Conservation (phyloP, 2,797 vertebrate genomes). For the Acanthurus tractus region DNA sequence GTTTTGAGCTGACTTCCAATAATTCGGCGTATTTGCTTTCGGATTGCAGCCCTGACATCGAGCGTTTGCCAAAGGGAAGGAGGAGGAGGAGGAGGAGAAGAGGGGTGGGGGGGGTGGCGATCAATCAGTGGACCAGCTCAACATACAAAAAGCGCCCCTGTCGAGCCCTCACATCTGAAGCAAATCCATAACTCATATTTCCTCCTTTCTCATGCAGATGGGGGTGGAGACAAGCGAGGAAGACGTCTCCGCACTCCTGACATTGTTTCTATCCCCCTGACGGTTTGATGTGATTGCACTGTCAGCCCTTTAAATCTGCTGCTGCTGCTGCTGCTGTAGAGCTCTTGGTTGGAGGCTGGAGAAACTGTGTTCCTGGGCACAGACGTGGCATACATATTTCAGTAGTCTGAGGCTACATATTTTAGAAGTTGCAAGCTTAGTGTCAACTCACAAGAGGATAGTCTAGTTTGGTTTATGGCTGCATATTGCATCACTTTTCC, state of each 20-base stretch:
- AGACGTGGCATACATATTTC: constrained; percentile 72
- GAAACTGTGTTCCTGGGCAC: constrained; percentile 47
- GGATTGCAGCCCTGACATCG: constrained; percentile 46
- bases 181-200: constrained; percentile 74
- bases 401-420: constrained; percentile 66
- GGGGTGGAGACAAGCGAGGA: constrained; percentile 14
- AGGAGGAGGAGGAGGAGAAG: too few species aligned
- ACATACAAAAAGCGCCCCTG: constrained; percentile 64
- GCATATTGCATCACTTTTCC: constrained; percentile 32
- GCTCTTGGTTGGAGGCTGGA: constrained; percentile 43
- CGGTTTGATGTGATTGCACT: constrained; percentile 66
- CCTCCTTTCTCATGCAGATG: constrained; percentile 67
- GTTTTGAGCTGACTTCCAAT: constrained; percentile 55
- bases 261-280: constrained; percentile 48
- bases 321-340: constrained; percentile 33
- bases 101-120: constrained; percentile 16
- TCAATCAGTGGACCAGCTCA: constrained; percentile 63
- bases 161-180: constrained; percentile 63
- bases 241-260: constrained; percentile 54
- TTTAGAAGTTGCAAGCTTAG: constrained; percentile 64
- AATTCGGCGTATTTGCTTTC: constrained; percentile 58
- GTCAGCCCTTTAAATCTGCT: constrained; percentile 53
- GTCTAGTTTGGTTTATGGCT: constrained; percentile 46
- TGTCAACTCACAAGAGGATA: constrained; percentile 56
- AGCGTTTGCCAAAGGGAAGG: constrained; percentile 42